Percentiles rank a stretch among this genome's conserved stretches.
These are phyloP conservation scores for Xyrauchen texanus DNA, from an alignment of 2,113 vertebrate species.

Conservation along the genomic window DNA sequence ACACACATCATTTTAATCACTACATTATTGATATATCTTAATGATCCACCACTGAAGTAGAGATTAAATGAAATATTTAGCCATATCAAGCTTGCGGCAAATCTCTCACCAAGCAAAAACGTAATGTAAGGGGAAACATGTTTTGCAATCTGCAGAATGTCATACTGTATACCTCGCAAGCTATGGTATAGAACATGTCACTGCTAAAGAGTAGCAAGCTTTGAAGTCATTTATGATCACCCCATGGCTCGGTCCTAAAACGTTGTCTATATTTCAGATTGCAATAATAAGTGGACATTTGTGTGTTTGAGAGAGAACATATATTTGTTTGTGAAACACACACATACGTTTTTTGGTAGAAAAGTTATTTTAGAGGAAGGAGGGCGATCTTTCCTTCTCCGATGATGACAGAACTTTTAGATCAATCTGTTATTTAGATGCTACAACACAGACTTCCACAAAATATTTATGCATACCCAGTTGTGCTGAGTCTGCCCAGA, in stretches of 20 bases:
- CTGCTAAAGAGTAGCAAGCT: too few relatives aligned
- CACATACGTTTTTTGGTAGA: background rate
- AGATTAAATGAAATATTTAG: slow-evolving; percentile 29
- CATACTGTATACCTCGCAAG: too few relatives aligned
- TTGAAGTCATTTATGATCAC: too few relatives aligned
- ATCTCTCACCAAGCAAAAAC: background rate
- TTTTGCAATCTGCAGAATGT: too few relatives aligned
- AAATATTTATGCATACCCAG: slow-evolving; percentile 25
- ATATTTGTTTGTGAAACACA: background rate
- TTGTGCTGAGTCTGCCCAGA: slow-evolving; percentile 26
- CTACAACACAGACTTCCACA: background rate
- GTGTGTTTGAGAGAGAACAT: background rate
- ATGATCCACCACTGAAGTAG: slow-evolving; percentile 16
- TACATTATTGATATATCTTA: slow-evolving; percentile 38
- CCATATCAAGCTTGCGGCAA: slow-evolving; percentile 1
- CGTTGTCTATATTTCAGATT: background rate
- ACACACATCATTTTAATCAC: background rate
- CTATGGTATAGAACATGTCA: too few relatives aligned
- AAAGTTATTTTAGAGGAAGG: background rate
- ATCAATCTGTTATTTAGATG: slow-evolving; percentile 10
- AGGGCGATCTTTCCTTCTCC: background rate
- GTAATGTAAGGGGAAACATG: too few relatives aligned
- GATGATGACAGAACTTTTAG: slow-evolving; percentile 2
- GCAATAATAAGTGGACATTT: background rate
- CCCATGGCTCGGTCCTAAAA: background rate